Evolutionary conservation across 2,113 vertebrate species (phyloP).

Genomic region (Dipodomys stephensi): DNA sequence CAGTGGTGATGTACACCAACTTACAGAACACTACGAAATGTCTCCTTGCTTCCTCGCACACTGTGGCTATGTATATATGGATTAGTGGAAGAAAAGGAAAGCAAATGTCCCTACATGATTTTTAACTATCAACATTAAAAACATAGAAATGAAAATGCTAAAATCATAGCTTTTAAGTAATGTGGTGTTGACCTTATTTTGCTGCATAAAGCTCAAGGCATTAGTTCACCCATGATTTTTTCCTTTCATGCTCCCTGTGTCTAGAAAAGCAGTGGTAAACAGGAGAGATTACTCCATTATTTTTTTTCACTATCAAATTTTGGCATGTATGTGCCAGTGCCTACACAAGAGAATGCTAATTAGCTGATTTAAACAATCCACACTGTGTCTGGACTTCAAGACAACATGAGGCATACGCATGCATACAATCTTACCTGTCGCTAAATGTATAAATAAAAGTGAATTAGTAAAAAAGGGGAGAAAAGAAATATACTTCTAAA

Average conservation of each 20-base stretch:
- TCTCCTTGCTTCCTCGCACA: not conserved
- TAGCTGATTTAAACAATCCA: not conserved
- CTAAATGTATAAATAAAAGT: too few species aligned
- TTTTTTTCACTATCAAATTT: not conserved
- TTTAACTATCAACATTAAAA: constrained; percentile 28
- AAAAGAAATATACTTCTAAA: not conserved
- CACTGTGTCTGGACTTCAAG: too few species aligned
- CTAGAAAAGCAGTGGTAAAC: not conserved
- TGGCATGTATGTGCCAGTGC: not conserved
- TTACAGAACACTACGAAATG: not conserved
- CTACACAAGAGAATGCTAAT: not conserved
- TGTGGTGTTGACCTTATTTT: not conserved
- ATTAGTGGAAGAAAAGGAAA: constrained; percentile 33
- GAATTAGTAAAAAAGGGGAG: too few species aligned
- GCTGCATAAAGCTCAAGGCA: not conserved
- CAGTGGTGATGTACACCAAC: not conserved
- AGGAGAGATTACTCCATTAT: not conserved
- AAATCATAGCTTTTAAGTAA: constrained; percentile 41
- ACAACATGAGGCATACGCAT: not conserved
- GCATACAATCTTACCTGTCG: not conserved
- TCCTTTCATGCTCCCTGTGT: not conserved
- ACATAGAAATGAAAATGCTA: not conserved
- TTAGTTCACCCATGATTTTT: not conserved
- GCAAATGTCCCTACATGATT: not conserved
- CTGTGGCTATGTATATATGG: not conserved